Evolutionary conservation across 2,113 vertebrate genomes (phyloP).

Genomic region (Pao palembangensis): DNA sequence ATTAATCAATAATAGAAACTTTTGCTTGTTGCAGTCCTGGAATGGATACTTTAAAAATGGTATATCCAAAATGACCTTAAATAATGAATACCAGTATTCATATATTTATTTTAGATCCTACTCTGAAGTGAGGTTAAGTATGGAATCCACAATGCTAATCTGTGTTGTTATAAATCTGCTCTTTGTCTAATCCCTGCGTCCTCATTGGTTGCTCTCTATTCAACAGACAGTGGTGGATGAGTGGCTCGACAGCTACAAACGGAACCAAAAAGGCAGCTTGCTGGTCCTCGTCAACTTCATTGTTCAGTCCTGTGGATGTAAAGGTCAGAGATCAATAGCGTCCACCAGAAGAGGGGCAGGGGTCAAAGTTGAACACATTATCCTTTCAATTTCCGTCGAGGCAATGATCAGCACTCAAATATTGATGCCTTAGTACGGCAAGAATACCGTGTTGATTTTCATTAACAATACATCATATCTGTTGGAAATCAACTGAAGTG

Average conservation of each 20-base stretch:
- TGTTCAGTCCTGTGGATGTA: slow-evolving; percentile 83
- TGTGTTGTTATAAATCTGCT: slow-evolving; percentile 5
- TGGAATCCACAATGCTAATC: slow-evolving; percentile 17
- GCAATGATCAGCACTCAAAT: slow-evolving; percentile 27
- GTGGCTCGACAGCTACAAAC: slow-evolving; percentile 87
- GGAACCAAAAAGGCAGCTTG: slow-evolving; percentile 71
- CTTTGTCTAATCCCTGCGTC: slow-evolving; percentile 15
- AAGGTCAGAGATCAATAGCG: slow-evolving; percentile 73
- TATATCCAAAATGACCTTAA: no score
- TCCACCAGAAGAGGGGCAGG: slow-evolving; percentile 15
- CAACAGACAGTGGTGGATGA: slow-evolving; percentile 82
- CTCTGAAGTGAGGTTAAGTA: not conserved
- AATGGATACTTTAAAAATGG: no score
- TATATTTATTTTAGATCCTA: no score
- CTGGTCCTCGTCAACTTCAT: slow-evolving; percentile 87
- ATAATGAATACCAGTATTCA: no score
- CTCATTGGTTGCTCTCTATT: slow-evolving; percentile 45
- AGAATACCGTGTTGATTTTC: slow-evolving; percentile 6
- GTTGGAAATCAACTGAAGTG: not conserved
- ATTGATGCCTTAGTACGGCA: slow-evolving; percentile 38
- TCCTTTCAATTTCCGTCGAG: slow-evolving; percentile 33
- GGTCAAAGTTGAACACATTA: slow-evolving; percentile 52
- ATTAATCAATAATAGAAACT: no score
- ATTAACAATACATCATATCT: slow-evolving; percentile 9
- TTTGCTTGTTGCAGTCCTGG: no score